Percentiles rank a stretch among this genome's conserved stretches.
Conservation (phyloP, 2,797 vertebrate species). For the Anniella stebbinsi region DNA sequence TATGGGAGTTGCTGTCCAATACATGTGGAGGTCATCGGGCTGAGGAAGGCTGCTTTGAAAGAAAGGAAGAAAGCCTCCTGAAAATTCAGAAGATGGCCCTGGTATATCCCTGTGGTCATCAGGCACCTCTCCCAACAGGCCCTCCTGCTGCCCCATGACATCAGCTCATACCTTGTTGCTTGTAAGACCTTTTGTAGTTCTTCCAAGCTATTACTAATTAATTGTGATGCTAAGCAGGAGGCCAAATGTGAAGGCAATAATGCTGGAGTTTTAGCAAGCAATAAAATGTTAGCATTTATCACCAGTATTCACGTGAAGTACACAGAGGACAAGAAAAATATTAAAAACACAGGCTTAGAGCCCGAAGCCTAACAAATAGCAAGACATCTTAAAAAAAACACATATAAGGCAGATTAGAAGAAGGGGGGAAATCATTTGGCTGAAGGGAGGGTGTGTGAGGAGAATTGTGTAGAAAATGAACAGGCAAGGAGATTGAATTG, state of each 20-base stretch:
- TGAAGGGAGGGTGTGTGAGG: constrained; percentile 71
- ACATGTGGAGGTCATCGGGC: no score
- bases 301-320: constrained; percentile 55
- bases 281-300: constrained; percentile 65
- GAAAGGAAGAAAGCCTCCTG: no score
- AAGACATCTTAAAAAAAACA: constrained; percentile 79
- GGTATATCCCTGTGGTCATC: neutral
- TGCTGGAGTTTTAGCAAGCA: constrained; percentile 11
- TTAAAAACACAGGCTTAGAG: constrained; percentile 68
- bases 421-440: constrained; percentile 70
- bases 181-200: constrained; percentile 21
- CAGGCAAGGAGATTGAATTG: constrained; percentile 71
- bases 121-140: neutral
- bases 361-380: constrained; percentile 77
- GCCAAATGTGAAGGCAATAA: constrained; percentile 58
- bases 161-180: neutral
- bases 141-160: neutral
- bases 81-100: neutral
- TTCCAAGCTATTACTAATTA: constrained; percentile 63
- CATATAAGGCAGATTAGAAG: constrained; percentile 75
- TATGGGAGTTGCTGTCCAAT: no score
- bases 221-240: constrained; percentile 66
- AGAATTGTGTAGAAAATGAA: constrained; percentile 69
- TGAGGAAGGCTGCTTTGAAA: no score
- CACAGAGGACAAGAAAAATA: constrained; percentile 65